These are phyloP conservation scores for Luidia sarsii DNA, from an alignment of 53 echinoderm and acorn worm species.

Conservation along the genomic window DNA sequence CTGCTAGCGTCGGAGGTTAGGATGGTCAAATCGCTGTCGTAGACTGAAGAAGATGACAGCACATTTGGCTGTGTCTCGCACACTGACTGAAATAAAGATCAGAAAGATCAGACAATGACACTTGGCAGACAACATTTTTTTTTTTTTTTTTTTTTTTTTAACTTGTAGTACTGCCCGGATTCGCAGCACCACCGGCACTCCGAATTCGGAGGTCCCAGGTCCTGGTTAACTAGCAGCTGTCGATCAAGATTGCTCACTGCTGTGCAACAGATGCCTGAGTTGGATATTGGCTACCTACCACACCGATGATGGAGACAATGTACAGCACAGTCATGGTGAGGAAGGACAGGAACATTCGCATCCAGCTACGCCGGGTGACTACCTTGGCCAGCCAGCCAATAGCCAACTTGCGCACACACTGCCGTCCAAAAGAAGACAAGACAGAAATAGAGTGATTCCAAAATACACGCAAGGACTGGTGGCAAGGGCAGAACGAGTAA, in stretches of 20 bases:
- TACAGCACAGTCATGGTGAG: conserved; percentile 69
- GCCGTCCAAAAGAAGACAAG: too few relatives aligned
- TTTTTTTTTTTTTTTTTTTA: too few relatives aligned
- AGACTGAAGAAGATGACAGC: conserved; percentile 1
- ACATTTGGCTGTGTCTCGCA: conserved; percentile 17
- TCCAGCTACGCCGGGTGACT: conserved; percentile 63
- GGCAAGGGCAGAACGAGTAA: too few relatives aligned
- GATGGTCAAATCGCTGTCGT: neutral
- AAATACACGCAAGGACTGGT: too few relatives aligned
- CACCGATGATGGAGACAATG: conserved; percentile 64
- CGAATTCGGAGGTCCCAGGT: too few relatives aligned
- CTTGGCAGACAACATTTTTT: neutral
- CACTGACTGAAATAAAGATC: conserved; percentile 26
- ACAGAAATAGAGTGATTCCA: too few relatives aligned
- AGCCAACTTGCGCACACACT: conserved; percentile 73
- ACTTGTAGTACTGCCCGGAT: too few relatives aligned
- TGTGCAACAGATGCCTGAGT: too few relatives aligned
- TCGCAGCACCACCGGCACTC: too few relatives aligned
- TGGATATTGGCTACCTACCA: conserved; percentile 61
- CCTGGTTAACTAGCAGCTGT: too few relatives aligned
- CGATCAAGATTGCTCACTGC: too few relatives aligned
- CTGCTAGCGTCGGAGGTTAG: neutral
- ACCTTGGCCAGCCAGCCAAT: conserved; percentile 69
- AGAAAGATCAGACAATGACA: too few relatives aligned
- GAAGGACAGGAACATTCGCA: conserved; percentile 74